Base-by-base conservation (phyloP, 2,113 vertebrate genomes). In the Heterotilapia buettikoferi region DNA sequence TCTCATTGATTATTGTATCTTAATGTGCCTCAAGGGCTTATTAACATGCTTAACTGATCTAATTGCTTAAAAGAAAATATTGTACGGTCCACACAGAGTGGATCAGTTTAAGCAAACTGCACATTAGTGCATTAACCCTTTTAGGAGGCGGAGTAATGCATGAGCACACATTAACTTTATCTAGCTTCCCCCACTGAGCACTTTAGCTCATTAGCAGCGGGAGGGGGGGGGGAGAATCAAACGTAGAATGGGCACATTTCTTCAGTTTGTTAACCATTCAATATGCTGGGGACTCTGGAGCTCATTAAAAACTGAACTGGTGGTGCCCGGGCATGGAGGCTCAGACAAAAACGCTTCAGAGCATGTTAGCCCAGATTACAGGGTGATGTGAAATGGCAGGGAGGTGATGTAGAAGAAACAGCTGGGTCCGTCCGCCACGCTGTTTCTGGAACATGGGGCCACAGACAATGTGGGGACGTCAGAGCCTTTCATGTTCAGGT, bases 401-500 rank as follows among this genome's bases (percentile, higher is more conserved):
- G 86, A 90, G 88, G 88, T 68, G 89, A 88, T 91, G 84, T 87
- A 73, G 91, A 86, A 87, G 91, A 94, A 96, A 96, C 96, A 96
- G 96, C 95, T 97, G 96, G 92, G 89, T 89, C 89, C 47, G 47
- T 92, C 88, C 26, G 6, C 82, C 86, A 50, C 12, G 54, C 85
- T 85, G 85, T 88, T 87, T 78, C 92, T 80, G 57, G 92, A 92
- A 93, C 93, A 92, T 24, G 88, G 83, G 86, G 82, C 91, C 80
- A 33, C 56, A 90, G 90, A 94, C 91, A 93, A 93, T 94, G 95
- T 92, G 90, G 84, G 93, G 92, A 93, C 86, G 93, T 95, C 94
- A 88, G 91, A 92, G 92, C 54, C 94, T 96, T 96, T 96, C 92
- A 96, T 96, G 95, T 95, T 95, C 90, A 93, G 90, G 90, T 92